Conservation (phyloP, 53 echinoderm and acorn worm species). For the Echinometra lucunter region DNA sequence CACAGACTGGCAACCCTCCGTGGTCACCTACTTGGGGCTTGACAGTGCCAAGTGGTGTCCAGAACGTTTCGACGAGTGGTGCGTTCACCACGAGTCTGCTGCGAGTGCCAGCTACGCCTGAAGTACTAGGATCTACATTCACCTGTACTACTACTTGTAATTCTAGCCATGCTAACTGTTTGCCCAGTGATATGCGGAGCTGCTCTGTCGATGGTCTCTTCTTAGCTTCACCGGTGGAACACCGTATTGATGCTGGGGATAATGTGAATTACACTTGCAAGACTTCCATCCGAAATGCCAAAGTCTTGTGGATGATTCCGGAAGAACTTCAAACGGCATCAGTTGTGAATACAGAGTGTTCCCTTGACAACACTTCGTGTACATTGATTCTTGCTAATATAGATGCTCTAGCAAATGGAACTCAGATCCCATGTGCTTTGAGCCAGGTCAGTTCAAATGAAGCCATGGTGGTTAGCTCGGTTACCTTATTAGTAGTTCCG, state of each 20-base stretch:
- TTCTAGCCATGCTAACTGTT: not conserved
- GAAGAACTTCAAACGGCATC: not conserved
- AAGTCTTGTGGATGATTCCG: not conserved
- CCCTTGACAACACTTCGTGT: not conserved
- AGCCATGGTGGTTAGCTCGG: not conserved
- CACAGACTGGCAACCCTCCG: constrained; percentile 33
- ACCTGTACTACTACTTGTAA: constrained; percentile 23
- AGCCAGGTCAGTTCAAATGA: not conserved
- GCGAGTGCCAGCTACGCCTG: not conserved
- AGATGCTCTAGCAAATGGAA: not conserved
- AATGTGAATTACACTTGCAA: not conserved
- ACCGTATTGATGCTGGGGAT: not conserved
- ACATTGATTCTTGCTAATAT: not conserved
- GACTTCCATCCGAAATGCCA: constrained; percentile 28
- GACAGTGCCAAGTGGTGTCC: not conserved
- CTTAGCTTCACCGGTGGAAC: not conserved
- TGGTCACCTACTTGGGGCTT: constrained; percentile 25
- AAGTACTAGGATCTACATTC: constrained; percentile 23
- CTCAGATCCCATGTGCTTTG: constrained; percentile 14
- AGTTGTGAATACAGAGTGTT: not conserved
- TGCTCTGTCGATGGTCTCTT: constrained; percentile 12
- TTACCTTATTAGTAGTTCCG: not conserved
- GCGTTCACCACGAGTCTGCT: constrained; percentile 41
- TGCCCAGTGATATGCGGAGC: not conserved
- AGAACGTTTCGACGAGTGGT: not conserved